phyloP scores from a whole-genome alignment of 2,888 invertebrate species.

The Sminthurides aquaticus region DNA sequence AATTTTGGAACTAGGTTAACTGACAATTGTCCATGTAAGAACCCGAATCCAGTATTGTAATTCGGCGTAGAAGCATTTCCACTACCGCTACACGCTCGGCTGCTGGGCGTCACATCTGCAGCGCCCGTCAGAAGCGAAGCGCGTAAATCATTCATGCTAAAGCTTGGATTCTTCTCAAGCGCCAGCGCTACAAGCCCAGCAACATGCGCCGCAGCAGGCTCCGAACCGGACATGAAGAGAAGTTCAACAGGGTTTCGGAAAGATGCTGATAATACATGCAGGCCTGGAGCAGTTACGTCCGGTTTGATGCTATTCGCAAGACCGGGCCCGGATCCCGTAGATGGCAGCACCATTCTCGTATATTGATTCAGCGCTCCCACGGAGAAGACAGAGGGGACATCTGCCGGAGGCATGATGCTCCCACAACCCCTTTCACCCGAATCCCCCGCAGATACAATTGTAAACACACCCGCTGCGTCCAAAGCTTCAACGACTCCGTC shows the following conservation, averaged over 20 bases:
- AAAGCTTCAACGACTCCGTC: neutral
- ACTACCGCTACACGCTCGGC: neutral
- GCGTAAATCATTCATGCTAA: neutral
- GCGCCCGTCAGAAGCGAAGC: neutral
- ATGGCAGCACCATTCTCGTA: neutral
- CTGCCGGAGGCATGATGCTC: neutral
- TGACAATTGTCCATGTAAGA: neutral
- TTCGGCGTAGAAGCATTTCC: neutral
- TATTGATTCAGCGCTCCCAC: neutral
- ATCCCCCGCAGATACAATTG: neutral
- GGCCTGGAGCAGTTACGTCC: neutral
- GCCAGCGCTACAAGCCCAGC: neutral
- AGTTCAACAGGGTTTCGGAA: neutral
- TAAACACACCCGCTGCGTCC: neutral
- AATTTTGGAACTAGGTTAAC: neutral
- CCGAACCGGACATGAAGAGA: neutral
- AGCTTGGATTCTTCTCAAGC: neutral
- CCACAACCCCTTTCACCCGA: neutral
- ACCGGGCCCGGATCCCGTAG: neutral
- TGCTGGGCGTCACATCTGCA: neutral
- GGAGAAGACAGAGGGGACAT: neutral
- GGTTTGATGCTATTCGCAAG: neutral
- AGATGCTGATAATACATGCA: neutral
- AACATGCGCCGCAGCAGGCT: neutral
- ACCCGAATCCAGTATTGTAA: neutral